Percentiles rank a stretch among this genome's conserved stretches.
Evolutionary conservation across 1,140 invertebrate species (phyloP).

Genomic region (Harpegnathos saltator): DNA sequence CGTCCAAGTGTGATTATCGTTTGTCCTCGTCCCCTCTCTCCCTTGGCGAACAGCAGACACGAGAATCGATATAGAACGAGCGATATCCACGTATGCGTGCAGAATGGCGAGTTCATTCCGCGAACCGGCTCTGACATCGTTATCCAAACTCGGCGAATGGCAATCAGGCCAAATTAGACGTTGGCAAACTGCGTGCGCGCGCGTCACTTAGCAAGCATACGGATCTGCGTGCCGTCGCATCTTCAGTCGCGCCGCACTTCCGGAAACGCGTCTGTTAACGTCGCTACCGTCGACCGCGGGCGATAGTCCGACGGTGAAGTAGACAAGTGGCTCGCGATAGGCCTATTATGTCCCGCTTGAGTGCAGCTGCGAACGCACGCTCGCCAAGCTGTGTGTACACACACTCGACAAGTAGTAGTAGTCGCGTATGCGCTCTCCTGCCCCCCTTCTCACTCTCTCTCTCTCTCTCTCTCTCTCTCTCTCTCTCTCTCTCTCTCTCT

Average conservation of each 20-base stretch:
- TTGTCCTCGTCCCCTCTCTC: background rate
- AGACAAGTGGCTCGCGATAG: slow-evolving; percentile 63
- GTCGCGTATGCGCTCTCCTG: background rate
- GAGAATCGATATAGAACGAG: too few relatives aligned
- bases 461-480: too few relatives aligned
- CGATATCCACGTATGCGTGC: background rate
- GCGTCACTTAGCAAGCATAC: slow-evolving; percentile 18
- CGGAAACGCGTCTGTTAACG: slow-evolving; percentile 68
- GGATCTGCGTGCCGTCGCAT: slow-evolving; percentile 17
- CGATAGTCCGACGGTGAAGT: slow-evolving; percentile 24
- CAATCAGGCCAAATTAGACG: slow-evolving; percentile 38
- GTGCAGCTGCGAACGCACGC: slow-evolving; percentile 35
- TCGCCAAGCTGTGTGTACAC: slow-evolving; percentile 28
- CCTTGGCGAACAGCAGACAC: too few relatives aligned
- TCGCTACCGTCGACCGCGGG: slow-evolving; percentile 3
- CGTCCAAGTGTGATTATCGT: background rate
- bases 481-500: too few relatives aligned
- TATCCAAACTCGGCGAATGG: slow-evolving; percentile 19
- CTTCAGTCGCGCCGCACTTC: slow-evolving; percentile 9
- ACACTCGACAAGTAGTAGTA: background rate
- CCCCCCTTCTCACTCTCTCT: background rate
- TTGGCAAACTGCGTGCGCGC: background rate
- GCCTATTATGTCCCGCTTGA: slow-evolving; percentile 56
- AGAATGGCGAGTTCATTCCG: background rate
- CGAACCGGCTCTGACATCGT: slow-evolving; percentile 2